These are phyloP conservation scores for Melolontha melolontha DNA, from an alignment of 2,888 invertebrate species.

Conservation along the genomic window DNA sequence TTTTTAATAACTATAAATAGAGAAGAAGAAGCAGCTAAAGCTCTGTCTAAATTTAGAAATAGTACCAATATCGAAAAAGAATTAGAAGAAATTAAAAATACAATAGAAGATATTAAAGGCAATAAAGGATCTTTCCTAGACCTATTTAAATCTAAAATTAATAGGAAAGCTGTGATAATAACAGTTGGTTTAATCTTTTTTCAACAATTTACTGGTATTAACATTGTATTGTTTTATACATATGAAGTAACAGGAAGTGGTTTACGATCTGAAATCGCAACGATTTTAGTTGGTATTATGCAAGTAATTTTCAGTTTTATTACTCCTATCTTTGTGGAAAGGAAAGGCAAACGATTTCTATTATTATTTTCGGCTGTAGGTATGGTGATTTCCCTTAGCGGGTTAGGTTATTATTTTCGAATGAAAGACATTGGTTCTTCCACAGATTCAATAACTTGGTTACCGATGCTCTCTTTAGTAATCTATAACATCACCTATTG, in stretches of 20 bases:
- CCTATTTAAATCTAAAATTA: constrained; percentile 57
- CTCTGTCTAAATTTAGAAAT: constrained; percentile 73
- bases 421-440: constrained; percentile 71
- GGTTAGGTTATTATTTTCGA: constrained; percentile 67
- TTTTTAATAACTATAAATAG: constrained; percentile 72
- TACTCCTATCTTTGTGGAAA: constrained; percentile 82
- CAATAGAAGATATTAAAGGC: constrained; percentile 53
- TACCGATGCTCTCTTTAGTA: constrained; percentile 78
- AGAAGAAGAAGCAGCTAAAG: constrained; percentile 71
- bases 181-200: constrained; percentile 57
- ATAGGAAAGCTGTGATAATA: constrained; percentile 62
- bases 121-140: constrained; percentile 59
- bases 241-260: constrained; percentile 69
- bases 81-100: constrained; percentile 62
- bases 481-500: constrained; percentile 81
- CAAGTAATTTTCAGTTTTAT: constrained; percentile 78
- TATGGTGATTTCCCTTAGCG: constrained; percentile 66
- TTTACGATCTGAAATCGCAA: constrained; percentile 71
- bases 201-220: constrained; percentile 72
- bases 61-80: constrained; percentile 73
- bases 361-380: constrained; percentile 78
- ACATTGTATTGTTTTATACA: constrained; percentile 82
- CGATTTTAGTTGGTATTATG: constrained; percentile 83
- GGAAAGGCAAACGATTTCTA: constrained; percentile 79
- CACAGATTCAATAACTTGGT: constrained; percentile 68